Evolutionary conservation across 2,888 invertebrate genomes (phyloP), one percentile per base, ranked within the genome.

Genomic region (Rhagonycha lutea): DNA sequence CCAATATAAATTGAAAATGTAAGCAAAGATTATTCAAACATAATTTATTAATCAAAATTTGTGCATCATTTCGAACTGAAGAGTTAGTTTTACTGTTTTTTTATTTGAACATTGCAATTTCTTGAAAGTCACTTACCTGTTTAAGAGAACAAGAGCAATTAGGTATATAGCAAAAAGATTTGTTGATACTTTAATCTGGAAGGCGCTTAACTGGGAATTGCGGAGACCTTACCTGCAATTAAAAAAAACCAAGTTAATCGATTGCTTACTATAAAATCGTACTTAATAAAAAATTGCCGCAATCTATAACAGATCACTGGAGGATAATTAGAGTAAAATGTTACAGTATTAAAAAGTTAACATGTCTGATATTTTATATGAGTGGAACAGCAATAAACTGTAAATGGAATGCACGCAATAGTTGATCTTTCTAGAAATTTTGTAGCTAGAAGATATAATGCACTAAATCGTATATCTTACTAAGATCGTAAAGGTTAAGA

Each of bases 161-260:
- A 80, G 78, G 47, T n/a, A n/a, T 47, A 8, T 47, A n/a, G 63
- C 18, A 26, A 65, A 26, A 24, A 65, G 63, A 65, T 65, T 68
- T 18, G 75, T 68, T 61, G 72, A 26, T 72, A 24, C 14, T 14
- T 24, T 47, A 61, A 61, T 69, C 47, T 61, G 61, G 47, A 73
- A 73, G 73, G 73, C 68, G 60, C 68, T 70, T 68, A 68, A 68
- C 68, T 67, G 74, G 78, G 78, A 73, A 76, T 79, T 73, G 65
- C 60, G 73, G 73, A 73, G 60, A 63, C 70, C 79, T 80, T 79
- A 80, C 80, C 80, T 80, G 80, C 72, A 80, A 79, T 61, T 67
- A 73, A 76, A 74, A 80, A 74, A 80, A 73, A 75, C 76, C 70
- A 65, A 63, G 68, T 70, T 70, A 62, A 73, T 68, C 69, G 68